Base-by-base conservation (phyloP, 2,797 vertebrate species). In the Anisognathus igniventris region DNA sequence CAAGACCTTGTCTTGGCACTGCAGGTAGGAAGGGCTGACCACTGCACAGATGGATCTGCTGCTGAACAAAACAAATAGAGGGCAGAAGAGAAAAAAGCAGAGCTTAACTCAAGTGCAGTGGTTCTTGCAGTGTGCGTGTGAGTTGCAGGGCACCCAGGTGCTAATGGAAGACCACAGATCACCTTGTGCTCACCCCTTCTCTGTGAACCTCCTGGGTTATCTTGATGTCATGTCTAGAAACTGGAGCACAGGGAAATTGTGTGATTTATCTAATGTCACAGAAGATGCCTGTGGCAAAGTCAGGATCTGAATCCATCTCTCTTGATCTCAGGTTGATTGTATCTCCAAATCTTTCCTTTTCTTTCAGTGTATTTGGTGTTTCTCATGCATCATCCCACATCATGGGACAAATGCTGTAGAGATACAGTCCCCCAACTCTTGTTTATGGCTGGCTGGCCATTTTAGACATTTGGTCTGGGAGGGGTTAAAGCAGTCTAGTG, bases 151-250 rank as follows among this genome's bases (percentile, higher is more conserved):
- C 7, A 47, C 28, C 19, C n/a, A 48, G 50, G 20, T 17, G 48
- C 25, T 56, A 16, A 50, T 17, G 44, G n/a, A 20, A 56, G 47
- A 47, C 13, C 0, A 0, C 6, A 62, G 44, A 8, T 14, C 1
- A 2, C 8, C 2, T 8, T 78, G 33, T 78, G 57, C 39, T 78
- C 42, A 23, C 7, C 5, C 3, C 4, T 62, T 58, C 56, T 68
- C 35, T 60, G 27, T 44, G 53, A 71, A 53, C 5, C 8, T 65
- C 15, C 14, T 48, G 24, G 0, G 0, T 51, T 66, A 48, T 65
- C 31, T 40, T 47, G 50, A 44, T 31, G 11, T 19, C 51, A 20
- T 5, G 12, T 39, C 35, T 45, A 28, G 58, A 31, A 88, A 31
- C 7, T 4, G 10, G 16, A 91, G 45, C 22, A 25, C 23, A 65